Percentiles rank a stretch among this genome's conserved stretches.
phyloP scores from a whole-genome alignment of 2,113 vertebrate genomes.

The Misgurnus anguillicaudatus region DNA sequence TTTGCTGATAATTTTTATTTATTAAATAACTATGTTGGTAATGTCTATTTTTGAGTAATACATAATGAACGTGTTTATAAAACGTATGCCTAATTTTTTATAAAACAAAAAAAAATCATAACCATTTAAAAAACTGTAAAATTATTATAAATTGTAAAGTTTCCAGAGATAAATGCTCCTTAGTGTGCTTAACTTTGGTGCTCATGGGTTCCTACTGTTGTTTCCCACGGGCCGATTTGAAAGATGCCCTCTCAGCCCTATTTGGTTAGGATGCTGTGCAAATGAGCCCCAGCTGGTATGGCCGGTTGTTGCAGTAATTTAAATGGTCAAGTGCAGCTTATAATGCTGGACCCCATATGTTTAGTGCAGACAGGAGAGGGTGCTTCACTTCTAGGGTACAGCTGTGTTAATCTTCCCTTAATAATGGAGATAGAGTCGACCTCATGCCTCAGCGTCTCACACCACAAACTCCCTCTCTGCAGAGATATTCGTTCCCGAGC shows the following conservation, averaged over 20 bases:
- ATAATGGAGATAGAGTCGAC: conserved; percentile 84
- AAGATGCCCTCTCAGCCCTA: conserved; percentile 55
- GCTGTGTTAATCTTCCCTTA: conserved; percentile 97
- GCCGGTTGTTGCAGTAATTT: conserved; percentile 92
- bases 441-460: conserved; percentile 77
- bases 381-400: conserved; percentile 90
- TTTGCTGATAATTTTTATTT: not conserved
- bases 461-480: conserved; percentile 69
- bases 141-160: not conserved
- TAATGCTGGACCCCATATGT: conserved; percentile 91
- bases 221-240: conserved; percentile 56
- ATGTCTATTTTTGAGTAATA: too few species aligned
- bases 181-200: conserved; percentile 1
- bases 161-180: not conserved
- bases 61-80: too few species aligned
- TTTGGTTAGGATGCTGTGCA: conserved; percentile 65
- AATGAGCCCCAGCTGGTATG: conserved; percentile 95
- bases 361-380: conserved; percentile 82
- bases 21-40: not conserved
- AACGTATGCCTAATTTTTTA: too few species aligned
- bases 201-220: conserved; percentile 31
- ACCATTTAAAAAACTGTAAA: too few species aligned
- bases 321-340: conserved; percentile 98
- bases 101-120: too few species aligned
- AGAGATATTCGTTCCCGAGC: conserved; percentile 68